Conservation (phyloP, 2,888 invertebrate species). For the Watsonalla cultraria region DNA sequence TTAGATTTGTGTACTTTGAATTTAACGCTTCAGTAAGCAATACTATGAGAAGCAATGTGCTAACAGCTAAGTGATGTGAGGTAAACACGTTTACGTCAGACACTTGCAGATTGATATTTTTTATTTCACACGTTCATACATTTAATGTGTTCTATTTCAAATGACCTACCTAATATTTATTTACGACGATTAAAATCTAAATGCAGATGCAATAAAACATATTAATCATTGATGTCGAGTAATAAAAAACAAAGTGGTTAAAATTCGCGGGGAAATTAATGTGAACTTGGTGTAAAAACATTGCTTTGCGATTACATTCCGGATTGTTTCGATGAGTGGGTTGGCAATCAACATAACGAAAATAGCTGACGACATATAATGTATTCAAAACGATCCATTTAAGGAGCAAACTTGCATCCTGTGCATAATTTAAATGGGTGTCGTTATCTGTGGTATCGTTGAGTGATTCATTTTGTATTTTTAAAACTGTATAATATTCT, state of each 20-base stretch:
- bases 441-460: no score
- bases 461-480: no score
- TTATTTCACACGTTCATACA: background rate
- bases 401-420: no score
- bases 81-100: background rate
- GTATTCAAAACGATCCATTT: background rate
- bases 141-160: constrained; percentile 1
- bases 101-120: background rate
- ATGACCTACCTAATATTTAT: constrained; percentile 12
- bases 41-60: no score
- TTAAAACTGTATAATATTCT: no score
- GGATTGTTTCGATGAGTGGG: constrained; percentile 2
- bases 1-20: no score
- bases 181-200: constrained; percentile 5
- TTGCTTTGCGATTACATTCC: constrained; percentile 20
- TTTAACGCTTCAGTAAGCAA: no score
- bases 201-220: constrained; percentile 14
- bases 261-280: constrained; percentile 13
- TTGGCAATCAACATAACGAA: constrained; percentile 2
- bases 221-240: constrained; percentile 23
- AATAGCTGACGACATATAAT: background rate
- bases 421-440: no score
- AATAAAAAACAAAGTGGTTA: constrained; percentile 18
- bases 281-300: constrained; percentile 8
- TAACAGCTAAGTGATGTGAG: no score